phyloP scores from a whole-genome alignment of 2,797 vertebrate species.

The Apodemus agrarius region DNA sequence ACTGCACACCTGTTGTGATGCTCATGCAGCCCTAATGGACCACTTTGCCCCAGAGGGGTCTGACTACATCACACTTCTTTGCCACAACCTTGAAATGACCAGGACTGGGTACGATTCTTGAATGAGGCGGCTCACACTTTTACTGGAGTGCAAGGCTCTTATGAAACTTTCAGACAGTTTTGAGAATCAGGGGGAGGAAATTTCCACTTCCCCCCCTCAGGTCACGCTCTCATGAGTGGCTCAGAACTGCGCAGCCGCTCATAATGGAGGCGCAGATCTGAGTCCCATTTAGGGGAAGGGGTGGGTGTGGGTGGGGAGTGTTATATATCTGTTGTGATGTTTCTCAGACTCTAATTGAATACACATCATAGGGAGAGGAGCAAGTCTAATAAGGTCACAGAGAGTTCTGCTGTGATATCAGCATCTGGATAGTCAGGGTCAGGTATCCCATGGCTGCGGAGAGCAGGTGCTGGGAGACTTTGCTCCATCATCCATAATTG shows the following conservation, averaged over 20 bases:
- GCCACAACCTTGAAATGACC: neutral
- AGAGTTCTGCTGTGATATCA: neutral
- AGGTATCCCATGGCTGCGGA: neutral
- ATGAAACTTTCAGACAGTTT: neutral
- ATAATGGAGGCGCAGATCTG: too few species aligned
- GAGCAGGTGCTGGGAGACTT: neutral
- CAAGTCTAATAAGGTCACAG: neutral
- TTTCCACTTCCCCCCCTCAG: neutral
- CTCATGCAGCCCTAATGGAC: conserved; percentile 2
- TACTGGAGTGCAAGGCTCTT: neutral
- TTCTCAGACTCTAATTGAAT: too few species aligned
- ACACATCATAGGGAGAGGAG: neutral
- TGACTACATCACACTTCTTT: neutral
- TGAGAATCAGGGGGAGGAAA: neutral
- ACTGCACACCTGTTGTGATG: neutral
- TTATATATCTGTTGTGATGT: too few species aligned
- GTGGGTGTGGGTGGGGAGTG: too few species aligned
- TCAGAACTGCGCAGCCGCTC: too few species aligned
- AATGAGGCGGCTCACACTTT: conserved; percentile 2
- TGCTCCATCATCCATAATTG: neutral
- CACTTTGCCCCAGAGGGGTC: neutral
- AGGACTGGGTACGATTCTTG: neutral
- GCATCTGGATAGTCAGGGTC: neutral
- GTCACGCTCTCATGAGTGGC: neutral
- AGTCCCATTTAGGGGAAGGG: too few species aligned